Evolutionary conservation across 2,888 invertebrate species (phyloP).

Genomic region (Orthosia gothica): DNA sequence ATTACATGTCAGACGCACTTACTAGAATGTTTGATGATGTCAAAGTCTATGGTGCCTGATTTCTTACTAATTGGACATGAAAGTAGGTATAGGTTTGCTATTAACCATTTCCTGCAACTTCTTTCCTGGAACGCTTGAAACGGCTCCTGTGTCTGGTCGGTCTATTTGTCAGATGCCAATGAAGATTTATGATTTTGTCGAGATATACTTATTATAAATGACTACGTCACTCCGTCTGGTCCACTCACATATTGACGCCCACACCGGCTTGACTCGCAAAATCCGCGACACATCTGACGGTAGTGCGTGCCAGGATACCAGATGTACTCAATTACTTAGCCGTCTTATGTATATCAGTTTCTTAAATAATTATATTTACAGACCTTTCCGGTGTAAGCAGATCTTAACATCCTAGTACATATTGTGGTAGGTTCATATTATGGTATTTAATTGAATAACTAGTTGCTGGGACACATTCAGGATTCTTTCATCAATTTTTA

Average conservation of each 20-base stretch:
- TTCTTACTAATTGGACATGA: not conserved
- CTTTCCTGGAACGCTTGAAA: not conserved
- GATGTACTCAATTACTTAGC: slow-evolving; percentile 46
- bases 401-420: not conserved
- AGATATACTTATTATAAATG: slow-evolving; percentile 11
- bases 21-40: not conserved
- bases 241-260: slow-evolving; percentile 34
- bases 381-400: not conserved
- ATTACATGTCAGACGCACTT: no score
- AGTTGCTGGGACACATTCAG: no score
- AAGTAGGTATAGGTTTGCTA: not conserved
- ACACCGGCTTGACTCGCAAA: slow-evolving; percentile 33
- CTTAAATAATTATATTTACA: slow-evolving; percentile 9
- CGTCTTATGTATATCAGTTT: slow-evolving; percentile 28
- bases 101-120: not conserved
- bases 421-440: not conserved
- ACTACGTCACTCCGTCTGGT: slow-evolving; percentile 42
- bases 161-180: slow-evolving; percentile 3
- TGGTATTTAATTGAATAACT: not conserved
- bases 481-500: not conserved
- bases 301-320: slow-evolving; percentile 50
- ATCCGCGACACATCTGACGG: slow-evolving; percentile 47
- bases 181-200: not conserved
- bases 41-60: not conserved
- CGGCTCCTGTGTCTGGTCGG: not conserved